Base-by-base conservation (phyloP, 2,888 invertebrate genomes). In the Rotaria magnacalcarata region DNA sequence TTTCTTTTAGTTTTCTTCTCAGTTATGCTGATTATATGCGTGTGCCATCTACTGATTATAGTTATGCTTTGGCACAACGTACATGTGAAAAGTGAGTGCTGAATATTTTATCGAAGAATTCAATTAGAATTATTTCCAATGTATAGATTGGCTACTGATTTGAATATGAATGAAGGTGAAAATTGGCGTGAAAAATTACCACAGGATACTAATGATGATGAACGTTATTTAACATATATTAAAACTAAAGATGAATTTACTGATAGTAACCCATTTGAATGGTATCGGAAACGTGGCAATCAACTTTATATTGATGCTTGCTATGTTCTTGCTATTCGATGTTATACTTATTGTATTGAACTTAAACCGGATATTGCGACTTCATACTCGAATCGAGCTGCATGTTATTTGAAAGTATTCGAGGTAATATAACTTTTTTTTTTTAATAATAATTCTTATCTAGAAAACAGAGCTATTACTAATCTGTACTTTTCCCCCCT, bases 121-220 rank as follows among this genome's bases (percentile, higher is more conserved):
- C 14, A 1, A 50, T 50, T 50, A 50, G 50, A 50, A 24, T 24
- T 27, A 60, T 1, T 27, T 27, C 14, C 0, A 10, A 11, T 34
- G 6, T 67, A 34, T 67, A 67, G 67, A 67, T 67, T 67, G 19
- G 5, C 34, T 67, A 16, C 1, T 67, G 34, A 67, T 16, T 41
- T 67, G 2, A 34, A 67, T 10, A 34, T 0, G 7, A 34, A 2
- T 16, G 88, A 90, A 87, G 90, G 91, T 24, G 86, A 88, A 21
- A 88, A 85, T 85, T 91, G 67, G 67, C 67, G 34, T 34, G 67
- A 67, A 34, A 67, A 67, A 34, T 67, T 67, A 67, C 67, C 67
- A 0, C 10, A 67, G 34, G 34, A 41, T 34, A 67, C 6, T 16
- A 34, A 67, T 67, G 67, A 67, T 80, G 80, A n/a, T 80, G 80